phyloP scores from a whole-genome alignment of 2,888 invertebrate species.

The Leptinotarsa haldemani region DNA sequence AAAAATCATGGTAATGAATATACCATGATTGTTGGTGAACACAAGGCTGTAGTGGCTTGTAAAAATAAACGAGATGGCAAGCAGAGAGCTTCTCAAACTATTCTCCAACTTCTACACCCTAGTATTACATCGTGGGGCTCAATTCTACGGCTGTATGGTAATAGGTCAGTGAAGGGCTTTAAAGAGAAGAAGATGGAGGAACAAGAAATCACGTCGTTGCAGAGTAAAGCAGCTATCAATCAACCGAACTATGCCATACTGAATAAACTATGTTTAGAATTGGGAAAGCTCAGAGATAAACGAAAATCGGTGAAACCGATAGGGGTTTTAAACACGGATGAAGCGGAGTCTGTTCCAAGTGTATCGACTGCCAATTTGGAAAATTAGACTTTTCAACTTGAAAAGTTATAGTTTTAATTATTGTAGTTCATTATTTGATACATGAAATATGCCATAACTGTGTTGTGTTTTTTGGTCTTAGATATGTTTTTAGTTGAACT shows the following conservation, averaged over 20 bases:
- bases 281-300: conserved; percentile 79
- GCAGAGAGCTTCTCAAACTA: conserved; percentile 94
- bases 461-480: background rate
- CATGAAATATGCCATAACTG: background rate
- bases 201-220: conserved; percentile 91
- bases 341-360: conserved; percentile 62
- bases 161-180: conserved; percentile 88
- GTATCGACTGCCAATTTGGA: conserved; percentile 82
- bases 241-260: conserved; percentile 93
- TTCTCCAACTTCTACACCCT: conserved; percentile 92
- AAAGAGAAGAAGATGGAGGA: conserved; percentile 93
- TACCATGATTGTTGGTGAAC: conserved; percentile 94
- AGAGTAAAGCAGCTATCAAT: conserved; percentile 88
- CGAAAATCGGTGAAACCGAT: conserved; percentile 67
- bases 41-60: conserved; percentile 90
- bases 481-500: background rate
- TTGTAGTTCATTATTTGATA: background rate
- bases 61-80: conserved; percentile 97
- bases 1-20: conserved; percentile 94
- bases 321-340: conserved; percentile 71
- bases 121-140: conserved; percentile 96
- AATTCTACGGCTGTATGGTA: conserved; percentile 91
- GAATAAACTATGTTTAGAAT: conserved; percentile 84
- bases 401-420: background rate
- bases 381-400: conserved; percentile 74